Evolutionary conservation across 2,888 invertebrate genomes (phyloP).

Genomic region (Tuta absoluta): DNA sequence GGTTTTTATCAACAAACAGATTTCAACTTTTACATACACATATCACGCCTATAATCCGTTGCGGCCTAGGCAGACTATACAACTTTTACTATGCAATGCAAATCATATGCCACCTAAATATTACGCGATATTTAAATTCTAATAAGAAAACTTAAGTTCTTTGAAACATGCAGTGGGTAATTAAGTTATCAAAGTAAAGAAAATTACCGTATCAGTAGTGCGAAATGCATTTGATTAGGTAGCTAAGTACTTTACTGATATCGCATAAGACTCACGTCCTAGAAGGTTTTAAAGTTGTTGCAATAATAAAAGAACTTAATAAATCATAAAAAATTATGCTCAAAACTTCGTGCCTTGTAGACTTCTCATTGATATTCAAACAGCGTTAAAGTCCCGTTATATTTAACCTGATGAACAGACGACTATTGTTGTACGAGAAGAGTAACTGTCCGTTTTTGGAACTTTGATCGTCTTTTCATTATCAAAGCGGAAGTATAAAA

Average conservation of each 20-base stretch:
- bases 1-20: no score
- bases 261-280: background rate
- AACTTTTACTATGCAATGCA: no score
- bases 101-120: no score
- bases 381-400: slow-evolving; percentile 2
- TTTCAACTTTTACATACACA: no score
- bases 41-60: no score
- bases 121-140: no score
- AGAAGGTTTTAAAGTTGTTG: background rate
- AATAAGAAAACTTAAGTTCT: no score
- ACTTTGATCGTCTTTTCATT: background rate
- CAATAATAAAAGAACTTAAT: background rate
- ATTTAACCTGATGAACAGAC: no score
- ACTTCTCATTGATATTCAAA: background rate
- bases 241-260: background rate
- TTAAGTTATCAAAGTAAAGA: background rate
- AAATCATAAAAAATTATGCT: background rate
- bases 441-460: background rate
- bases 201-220: background rate
- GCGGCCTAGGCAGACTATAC: no score
- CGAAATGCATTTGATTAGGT: background rate
- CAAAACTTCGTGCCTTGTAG: background rate
- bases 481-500: background rate
- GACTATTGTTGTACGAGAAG: background rate
- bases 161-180: background rate